Percentiles rank a stretch among this genome's conserved stretches.
Conservation (phyloP, 2,888 invertebrate species). For the Scaptomyza polygonia region DNA sequence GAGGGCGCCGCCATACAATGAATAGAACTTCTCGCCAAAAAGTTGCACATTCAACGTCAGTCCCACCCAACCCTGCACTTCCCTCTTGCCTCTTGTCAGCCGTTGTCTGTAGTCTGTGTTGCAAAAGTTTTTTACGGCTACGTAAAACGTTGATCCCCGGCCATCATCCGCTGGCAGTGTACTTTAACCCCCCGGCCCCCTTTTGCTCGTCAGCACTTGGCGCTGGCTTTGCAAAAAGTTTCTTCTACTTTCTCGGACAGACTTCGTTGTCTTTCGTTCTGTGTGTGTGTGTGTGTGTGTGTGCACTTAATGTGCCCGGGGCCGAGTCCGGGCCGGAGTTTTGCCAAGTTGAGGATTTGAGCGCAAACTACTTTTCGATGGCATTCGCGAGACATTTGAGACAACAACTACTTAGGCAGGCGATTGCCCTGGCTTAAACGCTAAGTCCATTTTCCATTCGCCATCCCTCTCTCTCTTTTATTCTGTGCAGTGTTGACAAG, state of each 20-base stretch:
- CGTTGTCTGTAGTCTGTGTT: constrained; percentile 11
- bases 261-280: constrained; percentile 57
- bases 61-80: not conserved
- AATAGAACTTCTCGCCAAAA: constrained; percentile 78
- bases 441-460: not conserved
- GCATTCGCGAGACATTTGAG: constrained; percentile 63
- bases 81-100: not conserved
- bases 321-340: constrained; percentile 52
- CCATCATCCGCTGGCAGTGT: constrained; percentile 74
- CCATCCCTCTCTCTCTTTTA: not conserved
- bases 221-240: constrained; percentile 69
- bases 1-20: constrained; percentile 71
- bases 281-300: constrained; percentile 18
- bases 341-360: constrained; percentile 81
- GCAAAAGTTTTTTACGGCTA: constrained; percentile 65
- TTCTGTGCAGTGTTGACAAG: constrained; percentile 59
- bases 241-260: constrained; percentile 38
- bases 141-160: constrained; percentile 81
- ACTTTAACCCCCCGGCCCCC: constrained; percentile 5
- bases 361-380: constrained; percentile 79
- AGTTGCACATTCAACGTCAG: constrained; percentile 65
- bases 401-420: constrained; percentile 82
- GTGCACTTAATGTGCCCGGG: constrained; percentile 68
- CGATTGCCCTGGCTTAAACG: constrained; percentile 81
- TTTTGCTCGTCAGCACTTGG: constrained; percentile 45